Conservation (phyloP, 2,888 invertebrate genomes). For the Plagodis pulveraria region DNA sequence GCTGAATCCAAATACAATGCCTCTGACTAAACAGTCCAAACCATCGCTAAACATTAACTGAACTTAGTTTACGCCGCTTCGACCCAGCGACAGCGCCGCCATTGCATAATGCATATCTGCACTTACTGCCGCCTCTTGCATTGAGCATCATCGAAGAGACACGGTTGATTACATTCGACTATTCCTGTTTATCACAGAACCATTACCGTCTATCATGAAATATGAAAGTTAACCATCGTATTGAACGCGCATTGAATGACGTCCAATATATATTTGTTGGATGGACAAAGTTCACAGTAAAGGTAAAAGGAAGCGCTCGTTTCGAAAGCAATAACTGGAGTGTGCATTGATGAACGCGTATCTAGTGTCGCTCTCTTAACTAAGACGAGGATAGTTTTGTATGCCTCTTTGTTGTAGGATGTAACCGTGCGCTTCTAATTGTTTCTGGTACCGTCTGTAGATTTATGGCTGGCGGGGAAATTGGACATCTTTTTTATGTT, state of each 20-base stretch:
- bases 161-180: constrained; percentile 35
- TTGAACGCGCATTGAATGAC: background rate
- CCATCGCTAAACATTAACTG: constrained; percentile 35
- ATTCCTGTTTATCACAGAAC: constrained; percentile 3
- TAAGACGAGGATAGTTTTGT: constrained; percentile 64
- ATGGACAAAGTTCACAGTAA: constrained; percentile 10
- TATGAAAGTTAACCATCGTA: background rate
- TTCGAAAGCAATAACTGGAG: constrained; percentile 63
- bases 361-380: constrained; percentile 70
- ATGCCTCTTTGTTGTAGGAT: constrained; percentile 64
- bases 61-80: constrained; percentile 35
- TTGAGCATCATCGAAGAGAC: constrained; percentile 25
- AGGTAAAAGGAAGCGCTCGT: constrained; percentile 27
- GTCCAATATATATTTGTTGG: background rate
- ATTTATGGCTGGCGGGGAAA: constrained; percentile 40
- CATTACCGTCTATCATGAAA: background rate
- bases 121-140: constrained; percentile 23
- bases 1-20: constrained; percentile 26
- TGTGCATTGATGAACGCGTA: constrained; percentile 76
- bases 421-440: constrained; percentile 34
- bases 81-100: constrained; percentile 16
- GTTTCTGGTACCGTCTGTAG: constrained; percentile 47
- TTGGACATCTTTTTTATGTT: constrained; percentile 39
- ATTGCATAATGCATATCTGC: constrained; percentile 41
- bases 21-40: constrained; percentile 33